Base-by-base conservation (phyloP, 2,888 invertebrate genomes). In the Lithosia quadra region DNA sequence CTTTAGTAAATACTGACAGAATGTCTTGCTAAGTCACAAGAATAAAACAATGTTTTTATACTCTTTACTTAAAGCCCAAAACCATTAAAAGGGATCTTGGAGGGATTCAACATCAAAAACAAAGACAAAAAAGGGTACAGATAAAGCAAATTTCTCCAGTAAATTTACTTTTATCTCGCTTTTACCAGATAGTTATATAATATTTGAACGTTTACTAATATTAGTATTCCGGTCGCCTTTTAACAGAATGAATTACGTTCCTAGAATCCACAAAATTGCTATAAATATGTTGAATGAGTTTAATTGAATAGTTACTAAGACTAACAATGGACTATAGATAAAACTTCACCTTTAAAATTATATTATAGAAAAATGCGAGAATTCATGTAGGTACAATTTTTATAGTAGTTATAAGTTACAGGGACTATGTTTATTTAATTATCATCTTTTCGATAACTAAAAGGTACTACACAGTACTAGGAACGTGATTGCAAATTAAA, bases 11-110 rank as follows among this genome's bases (percentile, higher is more conserved):
- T 59, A n/a, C n/a, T 34, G 67, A 71, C 73, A 74, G 1, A 64
- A 63, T 9, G 75, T 65, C 73, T 73, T 77, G 77, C 70, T 66
- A 28, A 39, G 43, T 49, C 71, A 69, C 62, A 78, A n/a, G n/a
- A n/a, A 67, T 72, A 69, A 75, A 82, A 77, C 76, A 80, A 75
- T 72, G 15, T n/a, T 79, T 78, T 78, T 72, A 76, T 79, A 75
- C 77, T 80, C 79, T 79, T 74, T 67, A 71, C 69, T 71, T 76
- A 74, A 74, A 78, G 72, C 75, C 82, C 77, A 77, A 84, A 86
- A 77, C 79, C 83, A 82, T 85, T 83, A 85, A 79, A 84, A 81
- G 36, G 79, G 72, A 81, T 83, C 78, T 83, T 77, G 76, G 69
- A 81, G 77, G 81, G 83, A 81, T 83, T 81, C 76, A 81, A 71